Conservation (phyloP, 37 sponge, comb jelly and placozoan species). For the Crambe crambe region DNA sequence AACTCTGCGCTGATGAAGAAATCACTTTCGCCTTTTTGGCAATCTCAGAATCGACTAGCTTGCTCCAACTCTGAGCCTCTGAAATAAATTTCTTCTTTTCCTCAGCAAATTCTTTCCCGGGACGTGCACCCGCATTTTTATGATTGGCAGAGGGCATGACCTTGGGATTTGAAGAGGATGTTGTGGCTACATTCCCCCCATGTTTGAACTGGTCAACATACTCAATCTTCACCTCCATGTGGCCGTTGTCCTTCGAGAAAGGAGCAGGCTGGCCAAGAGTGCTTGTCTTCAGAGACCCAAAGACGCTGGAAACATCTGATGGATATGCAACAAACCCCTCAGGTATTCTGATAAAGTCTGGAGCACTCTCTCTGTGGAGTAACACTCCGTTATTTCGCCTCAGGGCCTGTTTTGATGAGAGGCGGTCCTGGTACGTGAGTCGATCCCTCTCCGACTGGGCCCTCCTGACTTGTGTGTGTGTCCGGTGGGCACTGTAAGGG, state of each 20-base stretch:
- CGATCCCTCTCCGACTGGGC: constrained; percentile 30
- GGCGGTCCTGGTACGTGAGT: constrained; percentile 19
- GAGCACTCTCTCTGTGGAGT: constrained; percentile 50
- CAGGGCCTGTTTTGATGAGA: not conserved
- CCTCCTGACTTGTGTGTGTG: constrained; percentile 11
- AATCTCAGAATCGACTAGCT: constrained; percentile 17
- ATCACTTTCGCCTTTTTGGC: not conserved
- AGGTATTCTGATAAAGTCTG: constrained; percentile 13
- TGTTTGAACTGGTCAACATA: constrained; percentile 35
- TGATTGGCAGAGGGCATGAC: not conserved
- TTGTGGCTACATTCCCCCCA: not conserved
- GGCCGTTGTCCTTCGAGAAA: constrained; percentile 4
- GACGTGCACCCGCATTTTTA: not conserved
- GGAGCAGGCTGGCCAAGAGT: not conserved
- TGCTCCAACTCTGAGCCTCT: constrained; percentile 63
- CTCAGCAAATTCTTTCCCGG: not conserved
- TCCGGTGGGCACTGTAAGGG: not conserved
- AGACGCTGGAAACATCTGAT: not conserved
- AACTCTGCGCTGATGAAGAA: not conserved
- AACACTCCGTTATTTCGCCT: constrained; percentile 34
- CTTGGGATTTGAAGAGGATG: not conserved
- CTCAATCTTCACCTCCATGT: constrained; percentile 48
- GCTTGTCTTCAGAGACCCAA: not conserved
- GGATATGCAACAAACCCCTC: not conserved
- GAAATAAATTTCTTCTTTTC: constrained; percentile 48